phyloP scores from a whole-genome alignment of 2,113 vertebrate genomes.

The Cyprinodon brontotheroides region DNA sequence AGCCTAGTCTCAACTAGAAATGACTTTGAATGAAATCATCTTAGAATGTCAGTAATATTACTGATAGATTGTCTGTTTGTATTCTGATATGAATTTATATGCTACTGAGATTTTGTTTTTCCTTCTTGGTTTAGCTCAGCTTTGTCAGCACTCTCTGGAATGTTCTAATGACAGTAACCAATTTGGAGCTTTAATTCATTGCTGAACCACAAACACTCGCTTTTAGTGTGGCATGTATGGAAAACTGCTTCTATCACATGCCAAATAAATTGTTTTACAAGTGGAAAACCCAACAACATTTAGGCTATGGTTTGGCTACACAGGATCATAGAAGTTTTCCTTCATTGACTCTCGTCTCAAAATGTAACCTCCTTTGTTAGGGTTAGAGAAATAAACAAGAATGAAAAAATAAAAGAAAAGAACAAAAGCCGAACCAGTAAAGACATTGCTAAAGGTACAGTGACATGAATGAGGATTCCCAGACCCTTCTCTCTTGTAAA shows the following conservation, averaged over 20 bases:
- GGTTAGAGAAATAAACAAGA: conserved; percentile 48
- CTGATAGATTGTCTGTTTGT: conserved; percentile 61
- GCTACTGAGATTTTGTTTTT: neutral
- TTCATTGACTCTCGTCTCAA: conserved; percentile 33
- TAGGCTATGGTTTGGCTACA: conserved; percentile 70
- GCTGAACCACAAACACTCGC: conserved; percentile 55
- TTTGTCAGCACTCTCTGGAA: neutral
- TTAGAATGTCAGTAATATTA: conserved; percentile 69
- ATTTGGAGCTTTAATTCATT: conserved; percentile 62
- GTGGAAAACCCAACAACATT: conserved; percentile 76
- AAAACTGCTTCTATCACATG: conserved; percentile 62
- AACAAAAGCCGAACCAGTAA: conserved; percentile 49
- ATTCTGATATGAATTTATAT: neutral
- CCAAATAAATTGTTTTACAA: conserved; percentile 80
- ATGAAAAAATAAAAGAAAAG: conserved; percentile 34
- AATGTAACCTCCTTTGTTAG: conserved; percentile 60
- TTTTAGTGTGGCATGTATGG: conserved; percentile 58
- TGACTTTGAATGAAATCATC: conserved; percentile 52
- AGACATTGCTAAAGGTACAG: conserved; percentile 41
- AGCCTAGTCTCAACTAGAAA: neutral
- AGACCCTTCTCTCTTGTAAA: conserved; percentile 61
- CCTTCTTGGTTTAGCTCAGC: neutral
- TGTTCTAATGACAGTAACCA: conserved; percentile 63
- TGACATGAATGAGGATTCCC: conserved; percentile 59
- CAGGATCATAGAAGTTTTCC: conserved; percentile 44